Conservation (phyloP, 2,113 vertebrate genomes). For the Indri indri region DNA sequence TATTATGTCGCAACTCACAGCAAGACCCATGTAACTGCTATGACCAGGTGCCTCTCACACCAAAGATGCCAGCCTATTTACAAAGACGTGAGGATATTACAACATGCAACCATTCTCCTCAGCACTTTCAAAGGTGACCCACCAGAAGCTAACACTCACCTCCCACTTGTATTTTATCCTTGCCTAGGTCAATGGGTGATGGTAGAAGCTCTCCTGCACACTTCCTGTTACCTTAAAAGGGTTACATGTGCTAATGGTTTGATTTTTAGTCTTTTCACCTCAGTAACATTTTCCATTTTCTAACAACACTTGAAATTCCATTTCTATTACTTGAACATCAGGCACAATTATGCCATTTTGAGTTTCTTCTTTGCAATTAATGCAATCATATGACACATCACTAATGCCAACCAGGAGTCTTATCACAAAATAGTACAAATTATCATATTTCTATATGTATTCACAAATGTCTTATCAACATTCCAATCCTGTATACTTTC, state of each 20-base stretch:
- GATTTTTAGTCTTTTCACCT: slow-evolving; percentile 63
- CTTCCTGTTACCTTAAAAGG: not conserved
- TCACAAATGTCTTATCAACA: slow-evolving; percentile 76
- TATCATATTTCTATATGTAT: slow-evolving; percentile 78
- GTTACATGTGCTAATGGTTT: slow-evolving; percentile 2
- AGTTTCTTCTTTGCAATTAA: slow-evolving; percentile 77
- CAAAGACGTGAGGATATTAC: not conserved
- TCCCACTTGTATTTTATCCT: not conserved
- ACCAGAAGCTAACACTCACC: rapidly evolving
- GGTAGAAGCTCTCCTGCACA: rapidly evolving
- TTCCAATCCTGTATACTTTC: slow-evolving; percentile 68
- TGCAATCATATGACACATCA: slow-evolving; percentile 76
- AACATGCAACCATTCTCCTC: too few relatives aligned
- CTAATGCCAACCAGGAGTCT: slow-evolving; percentile 74
- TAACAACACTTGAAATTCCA: slow-evolving; percentile 75
- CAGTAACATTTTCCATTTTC: slow-evolving; percentile 68
- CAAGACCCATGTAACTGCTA: not conserved
- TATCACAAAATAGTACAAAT: slow-evolving; percentile 76
- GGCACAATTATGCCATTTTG: slow-evolving; percentile 74
- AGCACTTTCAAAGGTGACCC: not conserved
- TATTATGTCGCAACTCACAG: not conserved
- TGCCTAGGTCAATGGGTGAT: not conserved
- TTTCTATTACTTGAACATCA: slow-evolving; percentile 76
- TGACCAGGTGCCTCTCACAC: not conserved
- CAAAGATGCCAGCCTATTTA: not conserved